Evolutionary conservation across 2,113 vertebrate genomes (phyloP).

Genomic region (Condylura cristata): DNA sequence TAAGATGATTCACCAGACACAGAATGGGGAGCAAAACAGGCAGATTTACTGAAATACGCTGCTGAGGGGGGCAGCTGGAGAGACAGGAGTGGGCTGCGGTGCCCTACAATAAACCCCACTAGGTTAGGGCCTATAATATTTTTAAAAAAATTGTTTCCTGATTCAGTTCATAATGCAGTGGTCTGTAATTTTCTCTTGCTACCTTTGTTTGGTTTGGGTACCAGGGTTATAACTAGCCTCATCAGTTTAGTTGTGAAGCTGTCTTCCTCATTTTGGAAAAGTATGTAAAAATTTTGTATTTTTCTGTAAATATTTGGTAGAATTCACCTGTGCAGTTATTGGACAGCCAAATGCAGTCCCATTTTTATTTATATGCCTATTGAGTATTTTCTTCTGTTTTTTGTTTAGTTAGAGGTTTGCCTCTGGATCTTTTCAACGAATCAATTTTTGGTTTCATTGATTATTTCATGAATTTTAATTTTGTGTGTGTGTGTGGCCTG

Average conservation of each 20-base stretch:
- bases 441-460: not conserved
- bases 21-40: no score
- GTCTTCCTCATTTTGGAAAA: not conserved
- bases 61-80: no score
- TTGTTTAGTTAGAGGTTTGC: not conserved
- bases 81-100: no score
- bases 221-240: not conserved
- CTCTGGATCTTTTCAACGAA: not conserved
- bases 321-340: not conserved
- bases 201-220: constrained; percentile 5
- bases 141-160: not conserved
- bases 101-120: not conserved
- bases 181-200: not conserved
- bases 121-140: not conserved
- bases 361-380: not conserved
- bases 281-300: not conserved
- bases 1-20: no score
- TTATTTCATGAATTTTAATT: not conserved
- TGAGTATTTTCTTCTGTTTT: not conserved
- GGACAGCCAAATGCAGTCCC: not conserved
- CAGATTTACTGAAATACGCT: no score
- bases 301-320: constrained; percentile 32
- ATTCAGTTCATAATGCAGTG: not conserved
- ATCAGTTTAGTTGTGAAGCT: constrained; percentile 11
- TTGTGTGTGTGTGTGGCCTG: not conserved